A percentile compares a stretch with the other conserved stretches of the same genome.
phyloP scores from a whole-genome alignment of 2,797 vertebrate genomes.

The Meriones psammophilus region DNA sequence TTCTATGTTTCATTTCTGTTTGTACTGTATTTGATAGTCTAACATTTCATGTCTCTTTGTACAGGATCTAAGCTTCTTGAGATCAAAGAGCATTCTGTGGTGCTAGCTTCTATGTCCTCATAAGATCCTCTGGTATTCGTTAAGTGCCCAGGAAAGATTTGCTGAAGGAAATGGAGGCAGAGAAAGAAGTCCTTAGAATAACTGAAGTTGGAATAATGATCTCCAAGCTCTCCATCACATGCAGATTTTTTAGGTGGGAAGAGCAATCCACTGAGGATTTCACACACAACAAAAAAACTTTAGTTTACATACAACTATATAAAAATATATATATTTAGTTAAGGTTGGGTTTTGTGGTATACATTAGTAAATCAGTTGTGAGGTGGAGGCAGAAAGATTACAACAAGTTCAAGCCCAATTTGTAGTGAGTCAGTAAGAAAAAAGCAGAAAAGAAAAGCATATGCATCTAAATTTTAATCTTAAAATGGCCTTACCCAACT shows the following conservation, averaged over 20 bases:
- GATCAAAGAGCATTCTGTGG: not conserved
- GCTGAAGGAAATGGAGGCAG: not conserved
- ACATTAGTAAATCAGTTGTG: not conserved
- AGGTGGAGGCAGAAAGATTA: not conserved
- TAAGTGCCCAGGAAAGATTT: conserved; percentile 46
- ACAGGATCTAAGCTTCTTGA: not conserved
- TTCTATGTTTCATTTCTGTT: conserved; percentile 8
- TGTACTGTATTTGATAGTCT: not conserved
- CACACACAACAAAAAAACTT: not conserved
- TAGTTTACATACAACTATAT: conserved; percentile 10
- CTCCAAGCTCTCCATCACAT: not conserved
- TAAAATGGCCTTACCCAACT: not conserved
- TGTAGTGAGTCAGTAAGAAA: not conserved
- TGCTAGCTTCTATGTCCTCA: conserved; percentile 11
- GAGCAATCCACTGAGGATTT: not conserved
- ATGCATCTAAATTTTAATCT: conserved; percentile 25
- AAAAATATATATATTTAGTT: not conserved
- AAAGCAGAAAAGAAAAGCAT: not conserved
- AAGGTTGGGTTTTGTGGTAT: not conserved
- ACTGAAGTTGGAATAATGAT: not conserved
- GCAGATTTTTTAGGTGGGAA: not conserved
- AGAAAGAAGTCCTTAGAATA: not conserved
- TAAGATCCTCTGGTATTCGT: not conserved
- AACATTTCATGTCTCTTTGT: not conserved
- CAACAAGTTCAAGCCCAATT: not conserved